These are phyloP conservation scores for Grammomys dolichurus DNA, from an alignment of 2,113 vertebrate genomes.

Conservation along the genomic window DNA sequence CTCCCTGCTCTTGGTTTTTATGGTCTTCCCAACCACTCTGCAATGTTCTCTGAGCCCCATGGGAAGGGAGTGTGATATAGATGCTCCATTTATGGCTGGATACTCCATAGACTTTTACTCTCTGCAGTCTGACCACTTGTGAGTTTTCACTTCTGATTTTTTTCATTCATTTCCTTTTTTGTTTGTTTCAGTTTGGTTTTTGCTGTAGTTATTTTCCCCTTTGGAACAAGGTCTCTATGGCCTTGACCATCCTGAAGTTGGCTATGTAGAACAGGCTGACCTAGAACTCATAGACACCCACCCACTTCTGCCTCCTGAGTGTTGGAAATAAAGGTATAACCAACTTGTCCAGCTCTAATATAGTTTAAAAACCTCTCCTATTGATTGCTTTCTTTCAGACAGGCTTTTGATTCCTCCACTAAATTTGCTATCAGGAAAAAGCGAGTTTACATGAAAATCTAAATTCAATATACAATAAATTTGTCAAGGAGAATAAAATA, in stretches of 20 bases:
- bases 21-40: neutral
- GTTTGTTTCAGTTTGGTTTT: neutral
- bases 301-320: neutral
- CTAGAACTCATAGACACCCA: neutral
- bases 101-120: neutral
- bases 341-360: neutral
- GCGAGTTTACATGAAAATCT: slow-evolving; percentile 33
- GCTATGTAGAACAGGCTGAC: neutral
- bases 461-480: neutral
- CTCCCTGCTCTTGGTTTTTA: neutral
- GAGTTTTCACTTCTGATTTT: neutral
- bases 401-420: neutral
- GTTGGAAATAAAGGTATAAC: neutral
- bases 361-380: neutral
- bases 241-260: neutral
- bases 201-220: neutral
- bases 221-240: neutral
- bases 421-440: neutral
- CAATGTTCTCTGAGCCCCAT: neutral
- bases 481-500: slow-evolving; percentile 39
- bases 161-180: neutral
- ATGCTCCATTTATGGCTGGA: neutral
- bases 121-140: neutral
- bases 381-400: neutral
- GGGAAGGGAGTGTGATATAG: neutral